These are phyloP conservation scores for Aleiodes alternator DNA, from an alignment of 2,888 invertebrate genomes.

Conservation along the genomic window DNA sequence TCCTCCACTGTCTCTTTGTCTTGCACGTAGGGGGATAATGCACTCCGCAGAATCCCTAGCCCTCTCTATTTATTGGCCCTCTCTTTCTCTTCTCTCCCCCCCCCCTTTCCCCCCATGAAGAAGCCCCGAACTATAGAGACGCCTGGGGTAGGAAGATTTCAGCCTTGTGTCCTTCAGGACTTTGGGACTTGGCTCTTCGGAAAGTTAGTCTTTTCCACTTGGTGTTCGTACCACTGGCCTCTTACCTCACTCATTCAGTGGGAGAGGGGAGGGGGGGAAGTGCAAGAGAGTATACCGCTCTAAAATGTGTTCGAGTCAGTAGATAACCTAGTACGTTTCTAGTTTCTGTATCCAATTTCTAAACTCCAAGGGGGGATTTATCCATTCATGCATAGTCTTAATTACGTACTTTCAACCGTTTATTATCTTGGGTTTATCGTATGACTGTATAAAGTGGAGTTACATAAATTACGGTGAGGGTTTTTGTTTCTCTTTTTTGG, in stretches of 20 bases:
- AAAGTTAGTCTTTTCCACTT: background rate
- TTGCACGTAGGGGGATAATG: background rate
- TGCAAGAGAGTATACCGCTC: conserved; percentile 23
- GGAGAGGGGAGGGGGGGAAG: background rate
- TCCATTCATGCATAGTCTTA: conserved; percentile 9
- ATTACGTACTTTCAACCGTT: conserved; percentile 4
- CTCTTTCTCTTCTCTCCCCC: conserved; percentile 35
- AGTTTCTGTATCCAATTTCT: conserved; percentile 51
- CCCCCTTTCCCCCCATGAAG: conserved; percentile 13
- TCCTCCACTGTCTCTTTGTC: conserved; percentile 1
- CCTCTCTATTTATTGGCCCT: conserved; percentile 37
- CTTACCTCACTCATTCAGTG: too few species aligned
- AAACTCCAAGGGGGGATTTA: conserved; percentile 42
- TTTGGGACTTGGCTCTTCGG: too few species aligned
- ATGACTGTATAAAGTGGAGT: background rate
- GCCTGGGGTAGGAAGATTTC: background rate
- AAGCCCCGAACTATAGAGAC: background rate
- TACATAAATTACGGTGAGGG: conserved; percentile 18
- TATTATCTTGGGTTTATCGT: background rate
- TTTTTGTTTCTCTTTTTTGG: conserved; percentile 44
- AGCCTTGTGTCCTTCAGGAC: background rate
- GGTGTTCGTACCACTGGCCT: background rate
- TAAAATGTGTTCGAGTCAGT: conserved; percentile 32
- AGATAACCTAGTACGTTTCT: conserved; percentile 46
- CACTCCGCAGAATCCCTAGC: background rate